These are phyloP conservation scores for Sinocyclocheilus anshuiensis DNA, from an alignment of 2,113 vertebrate genomes.

Conservation along the genomic window DNA sequence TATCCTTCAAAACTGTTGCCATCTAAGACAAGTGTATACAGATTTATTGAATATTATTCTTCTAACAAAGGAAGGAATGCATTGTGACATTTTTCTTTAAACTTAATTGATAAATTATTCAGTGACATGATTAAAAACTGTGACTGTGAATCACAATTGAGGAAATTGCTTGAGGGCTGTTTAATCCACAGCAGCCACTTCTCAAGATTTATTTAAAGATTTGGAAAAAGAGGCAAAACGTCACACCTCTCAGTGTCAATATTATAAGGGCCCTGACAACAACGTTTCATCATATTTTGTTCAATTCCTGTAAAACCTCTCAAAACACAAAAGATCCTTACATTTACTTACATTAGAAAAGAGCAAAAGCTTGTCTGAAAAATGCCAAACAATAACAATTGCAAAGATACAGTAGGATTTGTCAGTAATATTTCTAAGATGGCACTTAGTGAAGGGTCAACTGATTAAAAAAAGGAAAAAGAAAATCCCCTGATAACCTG, in stretches of 20 bases:
- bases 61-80: neutral
- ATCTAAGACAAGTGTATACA: neutral
- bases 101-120: conserved; percentile 2
- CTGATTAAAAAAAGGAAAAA: too few species aligned
- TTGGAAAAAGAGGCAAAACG: neutral
- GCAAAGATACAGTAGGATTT: neutral
- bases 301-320: neutral
- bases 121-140: conserved; percentile 6
- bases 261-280: neutral
- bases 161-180: neutral
- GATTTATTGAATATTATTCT: neutral
- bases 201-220: conserved; percentile 2
- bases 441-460: neutral
- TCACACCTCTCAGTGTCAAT: neutral
- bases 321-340: neutral
- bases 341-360: neutral
- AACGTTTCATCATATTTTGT: neutral
- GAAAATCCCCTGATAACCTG: too few species aligned
- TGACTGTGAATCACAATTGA: neutral
- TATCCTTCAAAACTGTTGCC: neutral
- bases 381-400: neutral
- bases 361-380: neutral
- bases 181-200: neutral
- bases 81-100: neutral
- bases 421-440: neutral